Conservation (phyloP, 2,888 invertebrate genomes). For the Nezara viridula region DNA sequence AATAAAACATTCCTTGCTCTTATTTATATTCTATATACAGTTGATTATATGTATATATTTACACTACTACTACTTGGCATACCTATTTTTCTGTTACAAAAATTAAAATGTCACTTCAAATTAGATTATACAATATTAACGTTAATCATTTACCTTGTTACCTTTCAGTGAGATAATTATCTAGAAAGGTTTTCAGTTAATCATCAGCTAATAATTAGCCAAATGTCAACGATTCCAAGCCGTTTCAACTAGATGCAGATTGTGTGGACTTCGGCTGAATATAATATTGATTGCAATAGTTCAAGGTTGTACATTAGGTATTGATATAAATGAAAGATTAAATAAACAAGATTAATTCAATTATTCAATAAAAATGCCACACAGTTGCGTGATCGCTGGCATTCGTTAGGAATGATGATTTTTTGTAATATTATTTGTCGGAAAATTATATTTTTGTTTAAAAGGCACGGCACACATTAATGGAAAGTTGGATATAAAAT, state of each 20-base stretch:
- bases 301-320: neutral
- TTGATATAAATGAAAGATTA: neutral
- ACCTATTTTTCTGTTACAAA: too few species aligned
- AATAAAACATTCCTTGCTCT: too few species aligned
- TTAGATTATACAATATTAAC: too few species aligned
- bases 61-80: too few species aligned
- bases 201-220: neutral
- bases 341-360: neutral
- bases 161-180: neutral
- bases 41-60: too few species aligned
- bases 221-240: neutral
- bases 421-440: too few species aligned
- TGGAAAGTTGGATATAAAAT: too few species aligned
- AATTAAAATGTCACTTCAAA: too few species aligned
- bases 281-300: neutral
- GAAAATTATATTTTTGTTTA: too few species aligned
- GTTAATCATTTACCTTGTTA: neutral
- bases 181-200: neutral
- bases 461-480: too few species aligned
- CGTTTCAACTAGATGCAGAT: neutral
- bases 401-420: neutral
- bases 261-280: neutral
- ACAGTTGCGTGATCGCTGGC: neutral
- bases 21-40: too few species aligned
- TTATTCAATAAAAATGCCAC: neutral